Percentiles rank a stretch among this genome's conserved stretches.
These are phyloP conservation scores for Micromys minutus DNA, from an alignment of 2,113 vertebrate species.

Conservation along the genomic window DNA sequence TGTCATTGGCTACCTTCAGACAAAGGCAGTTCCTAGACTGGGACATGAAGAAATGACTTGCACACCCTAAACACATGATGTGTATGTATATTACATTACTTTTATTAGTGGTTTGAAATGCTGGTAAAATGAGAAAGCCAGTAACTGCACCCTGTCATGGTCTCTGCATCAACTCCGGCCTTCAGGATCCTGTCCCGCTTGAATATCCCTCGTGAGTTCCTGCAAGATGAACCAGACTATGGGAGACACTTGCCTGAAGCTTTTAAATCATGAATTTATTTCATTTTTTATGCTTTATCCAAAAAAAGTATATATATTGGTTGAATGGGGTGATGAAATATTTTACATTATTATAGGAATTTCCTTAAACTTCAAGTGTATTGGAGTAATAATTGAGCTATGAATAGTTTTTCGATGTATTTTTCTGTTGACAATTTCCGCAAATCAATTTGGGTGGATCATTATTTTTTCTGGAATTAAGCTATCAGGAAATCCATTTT, in stretches of 20 bases:
- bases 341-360: conserved; percentile 53
- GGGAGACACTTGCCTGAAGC: neutral
- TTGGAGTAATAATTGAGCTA: conserved; percentile 64
- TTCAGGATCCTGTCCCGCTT: neutral
- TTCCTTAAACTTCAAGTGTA: conserved; percentile 45
- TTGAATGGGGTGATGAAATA: conserved; percentile 68
- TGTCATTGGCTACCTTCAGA: neutral
- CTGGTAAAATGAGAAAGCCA: neutral
- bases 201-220: neutral
- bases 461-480: conserved; percentile 63
- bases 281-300: neutral
- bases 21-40: neutral
- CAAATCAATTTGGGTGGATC: conserved; percentile 64
- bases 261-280: conserved; percentile 51
- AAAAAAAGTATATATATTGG: conserved; percentile 51
- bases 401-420: conserved; percentile 67
- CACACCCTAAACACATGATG: neutral
- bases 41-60: neutral
- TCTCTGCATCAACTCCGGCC: neutral
- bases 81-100: neutral
- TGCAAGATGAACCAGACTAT: neutral
- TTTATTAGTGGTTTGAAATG: neutral
- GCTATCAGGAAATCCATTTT: conserved; percentile 19
- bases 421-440: conserved; percentile 65
- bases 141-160: neutral